Evolutionary conservation across 2,888 invertebrate genomes (phyloP), one percentile per base, ranked within the genome.

Genomic region (Drosophila lacicola): DNA sequence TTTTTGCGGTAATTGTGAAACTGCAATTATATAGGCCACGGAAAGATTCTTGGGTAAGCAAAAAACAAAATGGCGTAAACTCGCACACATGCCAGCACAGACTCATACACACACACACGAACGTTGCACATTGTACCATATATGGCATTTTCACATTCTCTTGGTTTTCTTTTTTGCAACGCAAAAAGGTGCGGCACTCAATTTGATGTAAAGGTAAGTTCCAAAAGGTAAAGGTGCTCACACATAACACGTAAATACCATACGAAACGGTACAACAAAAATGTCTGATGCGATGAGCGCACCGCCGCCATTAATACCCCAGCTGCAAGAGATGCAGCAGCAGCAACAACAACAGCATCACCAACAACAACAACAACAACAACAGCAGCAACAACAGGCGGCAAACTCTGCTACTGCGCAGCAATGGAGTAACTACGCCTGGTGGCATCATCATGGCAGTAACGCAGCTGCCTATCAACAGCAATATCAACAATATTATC

Each of bases 241-340:
- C 57, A 72, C 49, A 70, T 49, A 42, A 58, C 6, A 39, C 61
- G 55, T 36, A 25, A 50, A 36, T 65, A 51, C n/a, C 19, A 19
- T 25, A 21, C 42, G 42, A 11, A 51, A 56, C 51, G 53, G 45
- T 47, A 33, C 14, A 39, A 49, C 29, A 36, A 58, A 33, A 36
- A 91, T 91, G 91, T 90, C 91, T 53, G 90, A 91, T 68, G 78
- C 90, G 50, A 84, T 90, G 88, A 82, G 87, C 63, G 91, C 88
- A 17, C 88, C 85, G 37, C 79, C 90, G 66, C 66, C 76, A 34
- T 46, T 91, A 36, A 91, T 91, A 81, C 89, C 91, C 5, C 92
- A 91, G 78, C 78, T 91, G 65, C 90, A 91, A 80, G 91, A 90
- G 78, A 92, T 91, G 89, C 92, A 91, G 67, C 91, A 91, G 64